These are phyloP conservation scores for Dorcus parallelipipedus DNA, from an alignment of 2,888 invertebrate genomes.

Conservation along the genomic window DNA sequence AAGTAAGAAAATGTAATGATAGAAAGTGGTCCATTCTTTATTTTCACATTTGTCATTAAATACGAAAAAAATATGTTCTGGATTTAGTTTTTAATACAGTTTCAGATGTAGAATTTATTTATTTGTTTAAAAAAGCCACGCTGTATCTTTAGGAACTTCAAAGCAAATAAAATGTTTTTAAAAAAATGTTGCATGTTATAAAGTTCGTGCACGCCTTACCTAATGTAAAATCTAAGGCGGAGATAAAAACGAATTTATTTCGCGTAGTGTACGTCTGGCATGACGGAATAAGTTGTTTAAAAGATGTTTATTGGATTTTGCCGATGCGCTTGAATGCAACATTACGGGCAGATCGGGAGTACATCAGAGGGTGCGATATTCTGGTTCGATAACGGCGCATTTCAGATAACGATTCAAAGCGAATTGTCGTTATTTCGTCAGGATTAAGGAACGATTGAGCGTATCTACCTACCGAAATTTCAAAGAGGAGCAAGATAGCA, in stretches of 20 bases:
- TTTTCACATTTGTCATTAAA: too few relatives aligned
- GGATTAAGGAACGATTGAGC: conserved; percentile 24
- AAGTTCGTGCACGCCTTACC: not conserved
- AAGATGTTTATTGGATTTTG: conserved; percentile 31
- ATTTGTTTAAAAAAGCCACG: too few relatives aligned
- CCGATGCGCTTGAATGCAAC: conserved; percentile 25
- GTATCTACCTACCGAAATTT: conserved; percentile 22
- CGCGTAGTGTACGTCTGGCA: conserved; percentile 16
- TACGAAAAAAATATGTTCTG: too few relatives aligned
- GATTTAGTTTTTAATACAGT: too few relatives aligned
- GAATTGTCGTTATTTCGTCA: conserved; percentile 26
- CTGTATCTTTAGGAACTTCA: too few relatives aligned
- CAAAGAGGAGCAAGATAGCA: conserved; percentile 18
- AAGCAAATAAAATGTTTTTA: too few relatives aligned
- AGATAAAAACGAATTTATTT: conserved; percentile 24
- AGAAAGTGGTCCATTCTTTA: too few relatives aligned
- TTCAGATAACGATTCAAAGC: conserved; percentile 26
- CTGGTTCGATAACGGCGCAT: not conserved
- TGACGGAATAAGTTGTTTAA: conserved; percentile 30
- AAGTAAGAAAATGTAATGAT: too few relatives aligned
- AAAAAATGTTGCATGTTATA: not conserved
- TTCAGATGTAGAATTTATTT: too few relatives aligned
- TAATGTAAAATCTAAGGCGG: not conserved
- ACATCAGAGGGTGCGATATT: conserved; percentile 23
- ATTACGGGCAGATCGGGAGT: conserved; percentile 24